A percentile compares a stretch with the other conserved stretches of the same genome.
Conservation (phyloP, 2,797 vertebrate genomes). For the Phalanger gymnotis region DNA sequence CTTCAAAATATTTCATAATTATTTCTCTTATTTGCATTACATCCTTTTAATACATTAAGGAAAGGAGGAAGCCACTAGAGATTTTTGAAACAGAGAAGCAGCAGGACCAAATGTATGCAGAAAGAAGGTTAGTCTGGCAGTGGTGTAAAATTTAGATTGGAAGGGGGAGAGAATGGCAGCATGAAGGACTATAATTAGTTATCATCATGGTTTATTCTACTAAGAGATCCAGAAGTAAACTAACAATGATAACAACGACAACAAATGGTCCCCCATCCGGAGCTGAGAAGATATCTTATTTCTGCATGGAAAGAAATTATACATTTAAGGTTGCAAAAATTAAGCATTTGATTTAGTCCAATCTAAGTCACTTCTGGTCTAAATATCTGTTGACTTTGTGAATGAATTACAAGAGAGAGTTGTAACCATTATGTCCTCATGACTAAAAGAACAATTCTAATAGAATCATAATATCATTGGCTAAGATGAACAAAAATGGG, state of each 20-base stretch:
- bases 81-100: not conserved
- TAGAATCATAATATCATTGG: not conserved
- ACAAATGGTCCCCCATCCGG: not conserved
- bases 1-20: not conserved
- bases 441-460: not conserved
- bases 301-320: not conserved
- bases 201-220: not conserved
- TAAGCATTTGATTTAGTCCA: not conserved
- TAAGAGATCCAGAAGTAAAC: not conserved
- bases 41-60: not conserved
- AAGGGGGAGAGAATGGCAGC: not conserved
- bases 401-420: not conserved
- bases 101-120: not conserved
- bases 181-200: not conserved
- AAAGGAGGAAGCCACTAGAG: not conserved
- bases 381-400: not conserved
- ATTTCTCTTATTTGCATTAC: not conserved
- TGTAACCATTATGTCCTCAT: not conserved
- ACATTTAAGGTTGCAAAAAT: not conserved
- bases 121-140: not conserved
- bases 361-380: not conserved
- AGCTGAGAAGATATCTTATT: not conserved
- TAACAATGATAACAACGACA: not conserved
- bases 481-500: not conserved
- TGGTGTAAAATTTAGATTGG: not conserved